Conservation (phyloP, 2,888 invertebrate genomes). For the Minunthozetes semirufus region DNA sequence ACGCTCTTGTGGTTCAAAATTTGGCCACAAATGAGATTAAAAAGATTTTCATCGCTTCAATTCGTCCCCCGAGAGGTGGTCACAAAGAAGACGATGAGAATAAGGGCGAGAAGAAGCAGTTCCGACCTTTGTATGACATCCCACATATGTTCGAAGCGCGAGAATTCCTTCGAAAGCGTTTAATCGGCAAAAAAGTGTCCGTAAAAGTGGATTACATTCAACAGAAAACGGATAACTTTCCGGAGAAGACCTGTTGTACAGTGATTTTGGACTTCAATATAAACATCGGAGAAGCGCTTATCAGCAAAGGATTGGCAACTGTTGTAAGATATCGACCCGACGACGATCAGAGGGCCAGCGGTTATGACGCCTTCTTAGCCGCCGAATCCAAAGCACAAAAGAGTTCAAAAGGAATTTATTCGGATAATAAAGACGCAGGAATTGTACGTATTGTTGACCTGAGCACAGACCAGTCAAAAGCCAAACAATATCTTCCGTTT, state of each 20-base stretch:
- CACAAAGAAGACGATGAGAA: constrained; percentile 38
- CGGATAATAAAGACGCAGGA: constrained; percentile 65
- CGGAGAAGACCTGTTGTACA: constrained; percentile 92
- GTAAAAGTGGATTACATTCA: constrained; percentile 93
- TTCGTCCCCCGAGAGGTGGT: constrained; percentile 56
- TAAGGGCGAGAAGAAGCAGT: constrained; percentile 46
- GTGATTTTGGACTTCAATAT: constrained; percentile 53
- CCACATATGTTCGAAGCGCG: constrained; percentile 98
- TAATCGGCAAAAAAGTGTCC: constrained; percentile 88
- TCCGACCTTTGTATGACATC: constrained; percentile 89
- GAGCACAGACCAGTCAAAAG: constrained; percentile 64
- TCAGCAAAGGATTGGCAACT: constrained; percentile 81
- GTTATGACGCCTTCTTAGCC: constrained; percentile 82
- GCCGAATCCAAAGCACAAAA: constrained; percentile 91
- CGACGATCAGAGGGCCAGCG: constrained; percentile 88
- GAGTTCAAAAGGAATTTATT: constrained; percentile 70
- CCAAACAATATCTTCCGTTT: constrained; percentile 74
- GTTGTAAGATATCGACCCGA: constrained; percentile 90
- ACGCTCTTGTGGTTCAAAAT: constrained; percentile 74
- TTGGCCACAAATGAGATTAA: constrained; percentile 66
- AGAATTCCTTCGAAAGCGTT: constrained; percentile 88
- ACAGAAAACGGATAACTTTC: constrained; percentile 83
- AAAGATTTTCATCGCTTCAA: constrained; percentile 91
- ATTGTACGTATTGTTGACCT: constrained; percentile 33
- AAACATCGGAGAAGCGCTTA: constrained; percentile 87